These are phyloP conservation scores for Oxyteleia sp. DNA, from an alignment of 2,888 invertebrate species.

Conservation along the genomic window DNA sequence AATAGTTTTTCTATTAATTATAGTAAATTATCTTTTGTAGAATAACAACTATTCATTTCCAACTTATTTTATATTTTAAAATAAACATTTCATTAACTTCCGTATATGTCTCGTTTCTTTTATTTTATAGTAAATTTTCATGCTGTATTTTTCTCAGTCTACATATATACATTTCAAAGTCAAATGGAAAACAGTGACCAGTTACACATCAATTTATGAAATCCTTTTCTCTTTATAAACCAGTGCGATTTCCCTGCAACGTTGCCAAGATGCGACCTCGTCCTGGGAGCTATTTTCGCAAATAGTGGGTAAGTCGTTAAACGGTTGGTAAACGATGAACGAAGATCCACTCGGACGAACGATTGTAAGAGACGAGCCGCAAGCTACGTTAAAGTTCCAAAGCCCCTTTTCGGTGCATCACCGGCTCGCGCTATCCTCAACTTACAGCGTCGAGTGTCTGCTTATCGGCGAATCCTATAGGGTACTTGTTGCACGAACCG, in stretches of 20 bases:
- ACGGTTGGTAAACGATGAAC: constrained; percentile 43
- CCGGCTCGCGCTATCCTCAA: constrained; percentile 37
- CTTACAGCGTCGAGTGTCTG: constrained; percentile 58
- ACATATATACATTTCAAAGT: too few relatives aligned
- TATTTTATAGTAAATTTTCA: too few relatives aligned
- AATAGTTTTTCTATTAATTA: too few relatives aligned
- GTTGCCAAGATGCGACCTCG: constrained; percentile 5
- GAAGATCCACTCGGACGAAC: constrained; percentile 39
- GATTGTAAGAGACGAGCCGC: constrained; percentile 22
- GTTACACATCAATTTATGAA: not conserved
- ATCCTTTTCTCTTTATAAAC: constrained; percentile 18
- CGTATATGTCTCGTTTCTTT: too few relatives aligned
- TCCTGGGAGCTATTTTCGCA: constrained; percentile 35
- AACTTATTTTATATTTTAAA: too few relatives aligned
- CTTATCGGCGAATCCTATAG: constrained; percentile 61
- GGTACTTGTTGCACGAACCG: constrained; percentile 69
- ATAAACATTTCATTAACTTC: too few relatives aligned
- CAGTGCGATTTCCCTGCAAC: not conserved
- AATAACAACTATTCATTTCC: too few relatives aligned
- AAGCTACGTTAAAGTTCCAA: constrained; percentile 35
- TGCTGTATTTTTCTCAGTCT: constrained; percentile 78
- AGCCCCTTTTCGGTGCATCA: constrained; percentile 49
- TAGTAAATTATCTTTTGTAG: too few relatives aligned
- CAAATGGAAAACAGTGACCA: too few relatives aligned
- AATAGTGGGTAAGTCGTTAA: constrained; percentile 43